Conservation (phyloP, 30 jellyfish, hydroid and myxozoan species). For the Turritopsis dohrnii region DNA sequence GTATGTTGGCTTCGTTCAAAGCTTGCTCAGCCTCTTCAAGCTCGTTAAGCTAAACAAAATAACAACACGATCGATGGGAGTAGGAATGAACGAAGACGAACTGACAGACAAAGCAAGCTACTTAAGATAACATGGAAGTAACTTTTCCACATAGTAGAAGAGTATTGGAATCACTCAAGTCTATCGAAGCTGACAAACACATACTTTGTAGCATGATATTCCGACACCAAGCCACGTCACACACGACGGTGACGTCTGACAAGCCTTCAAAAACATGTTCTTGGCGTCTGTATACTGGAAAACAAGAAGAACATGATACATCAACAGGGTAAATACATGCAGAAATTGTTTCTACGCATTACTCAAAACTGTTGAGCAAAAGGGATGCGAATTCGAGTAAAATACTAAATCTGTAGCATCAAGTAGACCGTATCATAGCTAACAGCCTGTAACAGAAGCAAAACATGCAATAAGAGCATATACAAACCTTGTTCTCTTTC, state of each 20-base stretch:
- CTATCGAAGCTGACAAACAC: neutral
- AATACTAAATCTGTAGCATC: too few relatives aligned
- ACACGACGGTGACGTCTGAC: slow-evolving; percentile 55
- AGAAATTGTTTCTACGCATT: too few relatives aligned
- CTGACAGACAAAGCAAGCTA: slow-evolving; percentile 2
- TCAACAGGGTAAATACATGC: neutral
- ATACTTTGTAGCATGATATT: slow-evolving; percentile 51
- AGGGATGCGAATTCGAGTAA: too few relatives aligned
- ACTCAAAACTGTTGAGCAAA: too few relatives aligned
- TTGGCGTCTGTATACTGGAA: slow-evolving; percentile 57
- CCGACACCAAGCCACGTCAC: slow-evolving; percentile 96
- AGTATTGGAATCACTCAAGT: neutral
- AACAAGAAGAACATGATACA: neutral
- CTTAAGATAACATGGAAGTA: neutral
- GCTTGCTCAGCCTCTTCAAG: slow-evolving; percentile 78
- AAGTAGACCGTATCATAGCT: too few relatives aligned
- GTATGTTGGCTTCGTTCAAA: slow-evolving; percentile 75
- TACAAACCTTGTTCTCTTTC: slow-evolving; percentile 17
- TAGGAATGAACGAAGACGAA: neutral
- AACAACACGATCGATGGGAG: neutral
- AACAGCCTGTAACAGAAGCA: slow-evolving; percentile 5
- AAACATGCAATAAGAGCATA: neutral
- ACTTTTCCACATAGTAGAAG: too few relatives aligned
- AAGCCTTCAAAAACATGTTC: slow-evolving; percentile 48
- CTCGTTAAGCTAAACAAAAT: slow-evolving; percentile 42